Base-by-base conservation (phyloP, 2,113 vertebrate species). In the Parus major region DNA sequence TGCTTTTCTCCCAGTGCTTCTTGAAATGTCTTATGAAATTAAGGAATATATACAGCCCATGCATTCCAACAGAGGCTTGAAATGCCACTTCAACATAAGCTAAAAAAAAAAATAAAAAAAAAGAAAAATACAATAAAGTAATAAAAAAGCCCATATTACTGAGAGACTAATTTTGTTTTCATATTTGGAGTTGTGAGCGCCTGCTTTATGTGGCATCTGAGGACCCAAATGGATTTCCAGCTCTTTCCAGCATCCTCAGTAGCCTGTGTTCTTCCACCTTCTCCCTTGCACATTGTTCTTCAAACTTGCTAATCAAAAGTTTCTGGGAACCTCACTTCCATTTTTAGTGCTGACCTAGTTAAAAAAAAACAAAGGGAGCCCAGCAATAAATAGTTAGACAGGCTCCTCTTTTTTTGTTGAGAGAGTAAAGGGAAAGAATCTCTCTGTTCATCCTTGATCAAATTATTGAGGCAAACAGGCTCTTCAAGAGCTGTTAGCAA, bases 311-410 rank as follows among this genome's bases (percentile, higher is more conserved):
- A 79, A 95, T 83, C 66, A 82, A 76, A 86, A 88, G 60, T 72
- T 82, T 93, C 82, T 82, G 76, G 70, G 79, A 71, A 56, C 71
- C 82, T 75, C 33, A 79, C 44, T 90, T 52, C 49, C 82, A 72
- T 82, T 92, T 92, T 90, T 72, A 92, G 82, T 76, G 39, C 49
- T 76, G 70, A 65, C 86, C 94, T 92, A 92, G 47, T 92, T 90
- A 33, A 86, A 85, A 84, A 77, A 84, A 77, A 60, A 61, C 42
- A 88, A 82, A 76, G 59, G 55, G 27, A 59, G 27, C 23, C 29
- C 65, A 90, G 56, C 41, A 69, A 64, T 10, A 65, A 69, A 56
- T 5, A 56, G n/a, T 17, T 79, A 78, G 61, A 55, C 27, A 41
- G 1, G 29, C 33, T 81, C 35, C 27, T 86, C 16, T 49, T 24